phyloP scores from a whole-genome alignment of 2,113 vertebrate genomes.

The Pionites leucogaster region DNA sequence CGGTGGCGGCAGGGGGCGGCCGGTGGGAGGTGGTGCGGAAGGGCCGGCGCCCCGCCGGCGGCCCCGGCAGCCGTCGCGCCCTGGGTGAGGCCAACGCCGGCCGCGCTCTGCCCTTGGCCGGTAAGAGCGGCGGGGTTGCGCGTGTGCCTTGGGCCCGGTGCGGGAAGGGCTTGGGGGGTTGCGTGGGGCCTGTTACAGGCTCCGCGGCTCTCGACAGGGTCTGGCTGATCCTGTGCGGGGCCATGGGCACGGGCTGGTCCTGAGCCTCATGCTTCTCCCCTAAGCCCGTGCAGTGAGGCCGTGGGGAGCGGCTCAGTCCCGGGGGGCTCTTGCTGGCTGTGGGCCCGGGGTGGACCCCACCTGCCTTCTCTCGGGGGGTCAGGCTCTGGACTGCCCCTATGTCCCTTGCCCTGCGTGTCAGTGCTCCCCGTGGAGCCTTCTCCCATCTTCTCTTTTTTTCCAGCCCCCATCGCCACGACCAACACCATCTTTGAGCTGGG shows the following conservation, averaged over 20 bases:
- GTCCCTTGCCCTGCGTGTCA: too few species aligned
- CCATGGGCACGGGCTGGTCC: too few species aligned
- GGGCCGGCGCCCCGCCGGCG: neutral
- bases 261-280: neutral
- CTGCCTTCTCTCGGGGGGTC: neutral
- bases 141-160: neutral
- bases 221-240: neutral
- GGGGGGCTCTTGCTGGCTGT: neutral
- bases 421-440: fast-evolving
- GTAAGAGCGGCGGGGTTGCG: neutral
- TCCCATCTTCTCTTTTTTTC: too few species aligned
- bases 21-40: neutral
- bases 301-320: neutral
- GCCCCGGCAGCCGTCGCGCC: neutral
- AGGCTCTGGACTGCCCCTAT: neutral
- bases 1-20: too few species aligned
- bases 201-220: neutral
- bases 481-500: constrained; percentile 82
- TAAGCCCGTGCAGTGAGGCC: neutral
- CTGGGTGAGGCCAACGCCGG: neutral
- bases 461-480: constrained; percentile 78
- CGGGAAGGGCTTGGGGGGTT: neutral
- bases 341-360: neutral
- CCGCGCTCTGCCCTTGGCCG: neutral
- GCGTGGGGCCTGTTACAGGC: neutral